Evolutionary conservation across 2,797 vertebrate species (phyloP).

Genomic region (Acrossocheilus fasciatus): DNA sequence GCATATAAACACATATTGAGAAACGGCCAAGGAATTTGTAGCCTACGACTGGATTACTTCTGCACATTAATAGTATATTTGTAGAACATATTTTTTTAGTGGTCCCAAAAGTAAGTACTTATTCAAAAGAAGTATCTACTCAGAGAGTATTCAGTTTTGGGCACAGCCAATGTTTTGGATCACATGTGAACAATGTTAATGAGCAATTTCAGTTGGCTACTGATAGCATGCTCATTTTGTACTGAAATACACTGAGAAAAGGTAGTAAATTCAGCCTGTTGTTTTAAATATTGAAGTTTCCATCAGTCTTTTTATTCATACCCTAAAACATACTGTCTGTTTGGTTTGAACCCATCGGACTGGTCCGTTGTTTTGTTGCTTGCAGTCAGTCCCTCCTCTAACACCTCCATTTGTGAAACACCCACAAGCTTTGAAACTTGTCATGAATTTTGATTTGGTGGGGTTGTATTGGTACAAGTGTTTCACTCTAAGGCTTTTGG

Average conservation of each 20-base stretch:
- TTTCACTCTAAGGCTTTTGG: constrained; percentile 39
- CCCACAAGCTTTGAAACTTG: constrained; percentile 3
- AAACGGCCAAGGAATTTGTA: background rate
- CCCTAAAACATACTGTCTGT: background rate
- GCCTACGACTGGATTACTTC: background rate
- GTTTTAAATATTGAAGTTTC: background rate
- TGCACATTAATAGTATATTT: background rate
- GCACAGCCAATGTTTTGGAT: background rate
- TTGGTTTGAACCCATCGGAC: constrained; percentile 11
- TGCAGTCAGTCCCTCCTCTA: background rate
- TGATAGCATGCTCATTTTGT: background rate
- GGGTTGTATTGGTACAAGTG: constrained; percentile 43
- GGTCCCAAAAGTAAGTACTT: background rate
- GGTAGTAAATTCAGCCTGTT: background rate
- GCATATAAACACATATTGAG: background rate
- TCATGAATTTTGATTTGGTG: constrained; percentile 38
- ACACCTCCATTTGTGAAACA: constrained; percentile 38
- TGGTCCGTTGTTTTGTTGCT: constrained; percentile 20
- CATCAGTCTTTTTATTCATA: background rate
- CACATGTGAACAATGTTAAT: background rate
- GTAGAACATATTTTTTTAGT: background rate
- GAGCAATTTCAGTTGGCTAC: background rate
- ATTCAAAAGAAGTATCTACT: background rate
- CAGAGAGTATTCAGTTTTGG: background rate
- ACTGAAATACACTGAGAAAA: background rate